Base-by-base conservation (phyloP, 2,113 vertebrate species). In the Corythaixoides concolor region DNA sequence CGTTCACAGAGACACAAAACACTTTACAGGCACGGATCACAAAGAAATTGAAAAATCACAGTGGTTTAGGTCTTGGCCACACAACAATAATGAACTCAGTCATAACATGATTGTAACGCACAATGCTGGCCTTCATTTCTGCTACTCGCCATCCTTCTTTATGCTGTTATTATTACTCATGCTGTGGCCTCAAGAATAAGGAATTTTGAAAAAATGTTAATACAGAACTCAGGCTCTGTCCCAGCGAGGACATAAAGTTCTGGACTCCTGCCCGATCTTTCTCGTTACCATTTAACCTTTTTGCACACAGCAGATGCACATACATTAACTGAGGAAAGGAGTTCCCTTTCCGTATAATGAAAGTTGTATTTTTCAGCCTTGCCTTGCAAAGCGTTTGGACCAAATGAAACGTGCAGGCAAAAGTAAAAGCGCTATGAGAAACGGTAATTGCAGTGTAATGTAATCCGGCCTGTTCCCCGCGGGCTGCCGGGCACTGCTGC, bases 51-150 rank as follows among this genome's bases (percentile, higher is more conserved):
- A 58, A 52, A 73, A 68, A 53, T 77, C 41, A 45, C 47, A 73
- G 30, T 12, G 15, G 15, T 67, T 80, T 10, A 41, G 16, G n/a
- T 41, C 50, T 74, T 73, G 66, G 53, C 28, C 28, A 58, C 41
- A 39, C 16, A 70, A 39, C 15, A 62, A 47, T 47, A 72, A 81
- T 22, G 41, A 95, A 41, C 24, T 66, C 18, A 17, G 15, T 35
- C 47, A 77, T 37, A 58, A 62, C 11, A 7, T 1, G 15, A n/a
- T 4, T 0, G 4, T 15, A 68, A 50, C 0, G 5, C 0, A 1
- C 60, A 32, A 47, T 5, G 20, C 49, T 11, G 4, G 39, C 66
- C 27, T 68, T 47, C 23, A 4, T 56, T 62, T 55, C 72, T 83
- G 66, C 78, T 60, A 11, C 32, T 62, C 4, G 0, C 33, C 60